These are phyloP conservation scores for Eleginops maclovinus DNA, from an alignment of 2,113 vertebrate species.

Conservation along the genomic window DNA sequence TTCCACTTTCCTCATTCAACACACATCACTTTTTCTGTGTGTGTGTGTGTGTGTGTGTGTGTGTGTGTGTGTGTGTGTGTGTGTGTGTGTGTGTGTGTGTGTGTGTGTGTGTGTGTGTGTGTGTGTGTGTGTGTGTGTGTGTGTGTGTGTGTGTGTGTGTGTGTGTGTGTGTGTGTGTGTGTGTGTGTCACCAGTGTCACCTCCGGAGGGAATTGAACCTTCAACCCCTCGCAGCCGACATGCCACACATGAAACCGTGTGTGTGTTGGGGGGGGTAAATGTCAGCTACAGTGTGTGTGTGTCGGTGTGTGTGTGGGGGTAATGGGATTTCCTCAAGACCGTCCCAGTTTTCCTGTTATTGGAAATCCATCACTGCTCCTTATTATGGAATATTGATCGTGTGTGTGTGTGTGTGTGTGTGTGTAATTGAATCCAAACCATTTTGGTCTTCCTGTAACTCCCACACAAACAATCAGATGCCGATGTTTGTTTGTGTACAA, in stretches of 20 bases:
- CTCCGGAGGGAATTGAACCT: constrained; percentile 19
- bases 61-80: constrained; percentile 3
- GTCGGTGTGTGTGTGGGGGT: constrained; percentile 1
- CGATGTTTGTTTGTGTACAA: constrained; percentile 21
- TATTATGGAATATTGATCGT: constrained; percentile 50
- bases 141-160: neutral
- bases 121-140: constrained; percentile 6
- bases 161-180: neutral
- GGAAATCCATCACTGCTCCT: constrained; percentile 48
- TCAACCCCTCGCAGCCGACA: neutral
- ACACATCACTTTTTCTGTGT: constrained; percentile 33
- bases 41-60: neutral
- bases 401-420: neutral
- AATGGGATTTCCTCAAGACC: constrained; percentile 16
- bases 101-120: constrained; percentile 15
- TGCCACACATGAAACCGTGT: no score
- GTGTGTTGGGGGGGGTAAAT: no score
- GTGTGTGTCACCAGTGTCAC: constrained; percentile 4
- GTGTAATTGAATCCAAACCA: constrained; percentile 1
- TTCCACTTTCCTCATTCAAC: constrained; percentile 19
- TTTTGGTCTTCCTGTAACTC: constrained; percentile 14
- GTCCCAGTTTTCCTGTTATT: constrained; percentile 17
- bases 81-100: constrained; percentile 1
- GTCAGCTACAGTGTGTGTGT: neutral
- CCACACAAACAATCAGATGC: neutral